Evolutionary conservation across 2,888 invertebrate species (phyloP), one percentile per base, ranked within the genome.

Genomic region (Conus canariensis): DNA sequence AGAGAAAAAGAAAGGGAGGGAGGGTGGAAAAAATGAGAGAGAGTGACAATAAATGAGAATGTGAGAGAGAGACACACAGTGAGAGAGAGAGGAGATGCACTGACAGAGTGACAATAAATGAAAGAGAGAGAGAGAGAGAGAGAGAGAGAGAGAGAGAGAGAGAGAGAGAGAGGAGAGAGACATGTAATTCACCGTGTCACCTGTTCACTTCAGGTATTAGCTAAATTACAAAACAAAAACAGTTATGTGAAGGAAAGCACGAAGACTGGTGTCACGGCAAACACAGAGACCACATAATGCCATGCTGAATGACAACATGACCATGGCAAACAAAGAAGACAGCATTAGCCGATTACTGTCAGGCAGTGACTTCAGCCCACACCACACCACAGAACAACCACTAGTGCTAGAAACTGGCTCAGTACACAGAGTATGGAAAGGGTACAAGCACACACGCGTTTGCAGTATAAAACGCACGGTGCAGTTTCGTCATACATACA

Each of bases 401-500:
- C 64, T 86, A 86, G 86, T 67, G 58, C 86, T 60, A 60, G 60
- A 60, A 14, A 86, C 86, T 86, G 86, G 86, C 86, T 60, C 64
- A 86, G 64, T 67, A 30, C 30, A 80, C 30, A 5, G 45, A 86
- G 85, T 67, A 86, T 45, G 30, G 19, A 45, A n/a, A 67, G 64
- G 86, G 86, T 86, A 86, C 86, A 86, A 67, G 86, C 67, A 85
- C 60, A 19, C 60, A 83, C 85, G 85, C 85, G 60, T 25, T 85
- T 19, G 14, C 59, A 67, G 67, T 86, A 67, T 16, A 45, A 19
- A 86, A 64, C 67, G 86, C 64, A 86, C 67, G 64, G 86, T 86
- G 82, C 89, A 89, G 14, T 67, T 45, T 82, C 64, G 60, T 85
- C 58, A 89, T 89, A 89, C 89, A 85, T 89, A 89, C 89, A 74